Evolutionary conservation across 2,888 invertebrate genomes (phyloP).

Genomic region (Choreutis nemorana): DNA sequence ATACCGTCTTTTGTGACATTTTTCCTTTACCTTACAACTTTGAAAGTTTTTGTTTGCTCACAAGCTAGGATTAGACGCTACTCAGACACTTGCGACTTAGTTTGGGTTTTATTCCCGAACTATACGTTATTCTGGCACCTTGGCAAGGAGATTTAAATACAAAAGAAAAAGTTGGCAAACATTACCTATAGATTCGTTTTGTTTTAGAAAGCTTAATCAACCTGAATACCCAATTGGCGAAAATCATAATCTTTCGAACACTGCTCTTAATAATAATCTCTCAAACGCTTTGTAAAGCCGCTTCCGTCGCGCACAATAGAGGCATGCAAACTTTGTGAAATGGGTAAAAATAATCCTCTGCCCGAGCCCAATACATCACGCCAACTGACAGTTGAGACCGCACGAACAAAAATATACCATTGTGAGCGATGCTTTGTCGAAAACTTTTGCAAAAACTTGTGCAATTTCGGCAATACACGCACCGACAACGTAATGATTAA

Average conservation of each 20-base stretch:
- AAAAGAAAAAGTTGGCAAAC: too few species aligned
- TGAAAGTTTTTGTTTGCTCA: too few species aligned
- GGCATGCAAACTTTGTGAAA: constrained; percentile 64
- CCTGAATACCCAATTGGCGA: too few species aligned
- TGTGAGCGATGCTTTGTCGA: constrained; percentile 51
- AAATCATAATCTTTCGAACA: constrained; percentile 39
- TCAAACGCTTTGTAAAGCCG: constrained; percentile 50
- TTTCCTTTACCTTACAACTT: constrained; percentile 8
- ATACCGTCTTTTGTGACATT: constrained; percentile 14
- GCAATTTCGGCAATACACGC: constrained; percentile 52
- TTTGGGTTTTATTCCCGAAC: too few species aligned
- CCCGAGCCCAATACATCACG: constrained; percentile 60
- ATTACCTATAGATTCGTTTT: too few species aligned
- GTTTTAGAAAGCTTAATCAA: too few species aligned
- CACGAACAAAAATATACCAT: constrained; percentile 63
- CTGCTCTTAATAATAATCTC: constrained; percentile 44
- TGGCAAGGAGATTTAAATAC: too few species aligned
- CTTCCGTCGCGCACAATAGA: constrained; percentile 58
- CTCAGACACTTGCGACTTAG: too few species aligned
- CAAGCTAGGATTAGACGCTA: constrained; percentile 12
- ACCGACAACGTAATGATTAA: constrained; percentile 22
- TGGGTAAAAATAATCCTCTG: constrained; percentile 63
- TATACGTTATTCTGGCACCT: too few species aligned
- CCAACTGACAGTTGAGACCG: constrained; percentile 59
- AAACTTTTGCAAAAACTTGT: constrained; percentile 58